Percentiles rank a stretch among this genome's conserved stretches.
Conservation (phyloP, 2,888 invertebrate genomes). For the Eremobia ochroleuca region DNA sequence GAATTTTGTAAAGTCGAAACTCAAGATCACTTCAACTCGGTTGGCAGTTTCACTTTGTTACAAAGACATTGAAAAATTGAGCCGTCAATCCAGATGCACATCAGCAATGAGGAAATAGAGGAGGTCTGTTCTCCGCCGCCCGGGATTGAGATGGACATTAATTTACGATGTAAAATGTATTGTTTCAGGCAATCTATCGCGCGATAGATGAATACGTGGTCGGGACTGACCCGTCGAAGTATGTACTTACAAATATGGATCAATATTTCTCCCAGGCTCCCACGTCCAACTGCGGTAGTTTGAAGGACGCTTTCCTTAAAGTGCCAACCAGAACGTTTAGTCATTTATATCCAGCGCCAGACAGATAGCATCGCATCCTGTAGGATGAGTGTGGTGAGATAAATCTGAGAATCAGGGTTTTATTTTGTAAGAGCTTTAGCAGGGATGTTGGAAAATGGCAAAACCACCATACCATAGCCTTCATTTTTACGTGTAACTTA, state of each 20-base stretch:
- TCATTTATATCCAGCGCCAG: conserved; percentile 69
- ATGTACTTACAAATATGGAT: conserved; percentile 90
- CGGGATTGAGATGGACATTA: not conserved
- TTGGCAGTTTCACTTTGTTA: no score
- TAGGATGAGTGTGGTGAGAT: conserved; percentile 8
- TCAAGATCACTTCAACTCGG: no score
- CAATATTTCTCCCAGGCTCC: conserved; percentile 79
- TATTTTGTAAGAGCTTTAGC: conserved; percentile 11
- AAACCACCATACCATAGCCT: conserved; percentile 2
- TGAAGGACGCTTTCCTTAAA: conserved; percentile 82
- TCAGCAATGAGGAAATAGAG: not conserved
- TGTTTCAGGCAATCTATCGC: conserved; percentile 84
- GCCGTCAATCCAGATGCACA: no score
- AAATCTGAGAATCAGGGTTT: conserved; percentile 50
- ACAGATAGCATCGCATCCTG: conserved; percentile 71
- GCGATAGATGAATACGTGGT: conserved; percentile 91
- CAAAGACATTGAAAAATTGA: no score
- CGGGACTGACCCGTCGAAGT: conserved; percentile 92
- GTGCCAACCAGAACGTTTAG: conserved; percentile 78
- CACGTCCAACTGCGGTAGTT: conserved; percentile 82
- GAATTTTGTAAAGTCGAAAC: no score
- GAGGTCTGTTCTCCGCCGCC: not conserved
- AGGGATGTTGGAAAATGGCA: not conserved
- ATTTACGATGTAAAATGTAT: conserved; percentile 18
- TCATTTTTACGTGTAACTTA: conserved; percentile 8